phyloP scores from a whole-genome alignment of 2,797 vertebrate species.

The Tauraco hartlaubi region DNA sequence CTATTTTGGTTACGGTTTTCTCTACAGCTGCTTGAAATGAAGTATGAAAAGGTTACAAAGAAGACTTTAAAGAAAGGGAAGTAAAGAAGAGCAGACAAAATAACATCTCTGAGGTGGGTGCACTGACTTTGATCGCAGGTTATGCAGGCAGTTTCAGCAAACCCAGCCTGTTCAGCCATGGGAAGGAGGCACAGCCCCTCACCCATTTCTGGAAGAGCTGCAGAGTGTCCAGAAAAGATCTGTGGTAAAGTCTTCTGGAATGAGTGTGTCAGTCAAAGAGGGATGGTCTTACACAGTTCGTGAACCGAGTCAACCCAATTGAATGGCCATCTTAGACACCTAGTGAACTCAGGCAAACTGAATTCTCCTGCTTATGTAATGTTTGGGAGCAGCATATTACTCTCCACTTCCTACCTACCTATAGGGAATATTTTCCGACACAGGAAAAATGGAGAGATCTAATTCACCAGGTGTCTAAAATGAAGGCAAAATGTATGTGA shows the following conservation, averaged over 20 bases:
- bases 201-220: background rate
- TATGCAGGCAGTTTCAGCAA: background rate
- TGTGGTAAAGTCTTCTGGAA: background rate
- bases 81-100: background rate
- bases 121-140: fast-evolving
- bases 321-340: background rate
- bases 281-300: background rate
- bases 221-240: background rate
- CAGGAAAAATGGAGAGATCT: background rate
- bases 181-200: background rate
- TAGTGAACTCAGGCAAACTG: background rate
- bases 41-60: background rate
- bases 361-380: background rate
- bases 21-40: background rate
- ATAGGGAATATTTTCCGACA: background rate
- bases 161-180: background rate
- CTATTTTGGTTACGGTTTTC: slow-evolving; percentile 4
- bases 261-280: background rate
- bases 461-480: background rate
- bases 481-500: background rate
- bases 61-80: background rate
- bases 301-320: background rate
- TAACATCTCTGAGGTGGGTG: background rate
- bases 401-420: background rate
- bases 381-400: background rate